Percentiles rank a stretch among this genome's conserved stretches.
phyloP scores from a whole-genome alignment of 2,113 vertebrate genomes.

The Perca fluviatilis region DNA sequence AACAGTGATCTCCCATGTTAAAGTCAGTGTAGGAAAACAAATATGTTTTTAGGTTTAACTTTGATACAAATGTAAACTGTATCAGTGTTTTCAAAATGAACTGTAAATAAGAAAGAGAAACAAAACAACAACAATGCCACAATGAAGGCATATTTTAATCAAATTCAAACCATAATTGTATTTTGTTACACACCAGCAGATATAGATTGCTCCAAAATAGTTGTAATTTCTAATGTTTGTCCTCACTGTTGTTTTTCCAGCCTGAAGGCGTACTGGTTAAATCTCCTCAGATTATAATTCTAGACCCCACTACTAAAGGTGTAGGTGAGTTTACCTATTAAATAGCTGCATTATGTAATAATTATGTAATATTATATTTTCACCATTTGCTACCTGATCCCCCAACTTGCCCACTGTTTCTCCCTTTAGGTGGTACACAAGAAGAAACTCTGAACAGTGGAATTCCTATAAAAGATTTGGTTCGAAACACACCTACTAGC shows the following conservation, averaged over 20 bases:
- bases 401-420: too few relatives aligned
- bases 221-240: background rate
- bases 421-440: slow-evolving; percentile 64
- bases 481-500: slow-evolving; percentile 69
- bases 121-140: too few relatives aligned
- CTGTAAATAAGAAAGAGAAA: too few relatives aligned
- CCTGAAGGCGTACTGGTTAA: slow-evolving; percentile 85
- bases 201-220: background rate
- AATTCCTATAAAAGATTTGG: slow-evolving; percentile 48
- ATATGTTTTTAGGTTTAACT: too few relatives aligned
- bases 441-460: background rate
- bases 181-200: background rate
- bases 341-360: background rate
- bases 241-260: slow-evolving; percentile 68
- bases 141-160: too few relatives aligned
- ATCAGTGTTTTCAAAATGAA: too few relatives aligned
- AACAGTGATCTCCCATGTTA: too few relatives aligned
- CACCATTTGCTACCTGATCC: background rate
- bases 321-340: slow-evolving; percentile 74
- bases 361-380: background rate
- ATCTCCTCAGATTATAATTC: slow-evolving; percentile 44
- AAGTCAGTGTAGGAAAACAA: too few relatives aligned
- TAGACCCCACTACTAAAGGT: slow-evolving; percentile 82
- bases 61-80: too few relatives aligned
- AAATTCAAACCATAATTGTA: too few relatives aligned